Base-by-base conservation (phyloP, 2,113 vertebrate species). In the Phyllostomus discolor region DNA sequence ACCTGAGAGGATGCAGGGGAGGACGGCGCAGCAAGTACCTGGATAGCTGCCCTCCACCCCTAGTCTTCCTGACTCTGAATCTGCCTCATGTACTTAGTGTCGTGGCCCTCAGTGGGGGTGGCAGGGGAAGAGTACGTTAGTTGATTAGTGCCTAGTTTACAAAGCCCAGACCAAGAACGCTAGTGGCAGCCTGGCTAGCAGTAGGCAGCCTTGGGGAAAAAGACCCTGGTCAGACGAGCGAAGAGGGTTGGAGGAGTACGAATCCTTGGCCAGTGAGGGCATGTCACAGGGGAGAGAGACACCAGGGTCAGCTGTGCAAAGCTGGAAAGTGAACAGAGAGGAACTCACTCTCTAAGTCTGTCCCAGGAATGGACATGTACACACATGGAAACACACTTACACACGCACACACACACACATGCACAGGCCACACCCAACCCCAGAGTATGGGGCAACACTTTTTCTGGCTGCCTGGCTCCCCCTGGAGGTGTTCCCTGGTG, bases 1-100 rank as follows among this genome's bases (percentile, higher is more conserved):
- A 7, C 41, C n/a, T 46, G 38, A 66, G 12, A 0, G 4, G 50
- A 35, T 0, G 19, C 20, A 22, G 54, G 79, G 24, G 24, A 54
- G 48, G 80, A 50, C n/a, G 24, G 46, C 46, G 78, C 62, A 33
- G 41, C 84, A 76, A 24, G 79, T 6, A 31, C 15, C 22, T 22
- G 9, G 0, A 12, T 5, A 48, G 43, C 72, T 10, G 38, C 38
- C 14, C 26, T 1, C 43, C 43, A 43, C 43, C 43, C 15, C 17
- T 28, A 5, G 59, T 26, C 79, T 69, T 54, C 5, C 4, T 1
- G 20, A 59, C 7, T 52, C 59, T 31, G 20, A 28, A 52, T 5
- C 31, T 48, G 66, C 52, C 28, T 8, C 15, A 0, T 67, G 62
- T 31, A 57, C 4, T 50, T 19, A 46, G 62, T 52, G 78, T 50